A percentile compares a stretch with the other conserved stretches of the same genome.
Evolutionary conservation across 2,113 vertebrate species (phyloP).

Genomic region (Columba janthina): DNA sequence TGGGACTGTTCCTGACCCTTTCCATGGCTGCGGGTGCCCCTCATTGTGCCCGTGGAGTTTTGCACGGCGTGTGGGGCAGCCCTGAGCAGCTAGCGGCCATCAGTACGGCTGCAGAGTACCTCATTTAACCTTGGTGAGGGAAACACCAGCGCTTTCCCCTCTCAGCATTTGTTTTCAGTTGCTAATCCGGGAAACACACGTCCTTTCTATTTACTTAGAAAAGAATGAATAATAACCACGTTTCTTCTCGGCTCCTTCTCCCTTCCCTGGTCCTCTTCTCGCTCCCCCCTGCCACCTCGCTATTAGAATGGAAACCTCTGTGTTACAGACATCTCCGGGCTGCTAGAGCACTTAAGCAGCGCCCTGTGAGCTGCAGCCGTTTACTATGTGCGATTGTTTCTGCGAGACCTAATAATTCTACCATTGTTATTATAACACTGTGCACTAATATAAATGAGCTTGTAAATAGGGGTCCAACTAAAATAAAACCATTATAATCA

Average conservation of each 20-base stretch:
- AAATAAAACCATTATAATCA: conserved; percentile 79
- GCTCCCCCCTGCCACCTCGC: not conserved
- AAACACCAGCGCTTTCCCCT: conserved; percentile 13
- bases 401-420: conserved; percentile 71
- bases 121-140: conserved; percentile 59
- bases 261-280: not conserved
- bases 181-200: conserved; percentile 58
- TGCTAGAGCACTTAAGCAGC: conserved; percentile 52
- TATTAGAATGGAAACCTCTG: conserved; percentile 36
- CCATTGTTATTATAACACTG: conserved; percentile 74
- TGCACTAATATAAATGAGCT: conserved; percentile 72
- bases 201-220: conserved; percentile 59
- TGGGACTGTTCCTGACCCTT: fast-evolving
- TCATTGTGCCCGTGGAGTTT: fast-evolving
- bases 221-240: conserved; percentile 48
- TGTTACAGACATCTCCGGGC: not conserved
- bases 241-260: not conserved
- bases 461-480: conserved; percentile 75
- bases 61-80: fast-evolving
- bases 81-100: not conserved
- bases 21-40: fast-evolving
- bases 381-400: conserved; percentile 65
- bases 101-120: not conserved
- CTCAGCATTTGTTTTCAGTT: conserved; percentile 50
- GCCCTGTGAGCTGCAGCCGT: conserved; percentile 36